These are phyloP conservation scores for Stenopsyche tienmushanensis DNA, from an alignment of 1,140 invertebrate genomes.

Conservation along the genomic window DNA sequence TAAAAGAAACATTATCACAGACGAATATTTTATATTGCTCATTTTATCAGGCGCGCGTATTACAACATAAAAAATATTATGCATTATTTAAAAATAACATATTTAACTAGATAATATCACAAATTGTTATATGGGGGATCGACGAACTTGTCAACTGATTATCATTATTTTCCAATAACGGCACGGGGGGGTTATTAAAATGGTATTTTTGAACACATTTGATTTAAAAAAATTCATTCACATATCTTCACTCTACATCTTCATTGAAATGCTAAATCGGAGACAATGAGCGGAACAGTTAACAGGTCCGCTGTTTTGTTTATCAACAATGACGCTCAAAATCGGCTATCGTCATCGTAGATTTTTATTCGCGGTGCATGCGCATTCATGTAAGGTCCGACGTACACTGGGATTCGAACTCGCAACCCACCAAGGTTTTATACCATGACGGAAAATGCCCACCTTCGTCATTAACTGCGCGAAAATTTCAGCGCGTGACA, in stretches of 20 bases:
- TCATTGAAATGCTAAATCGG: background rate
- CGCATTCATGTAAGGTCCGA: background rate
- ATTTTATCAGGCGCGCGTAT: no score
- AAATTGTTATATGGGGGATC: no score
- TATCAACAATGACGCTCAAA: no score
- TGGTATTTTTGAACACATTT: background rate
- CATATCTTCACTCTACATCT: background rate
- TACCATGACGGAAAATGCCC: background rate
- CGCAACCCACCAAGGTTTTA: background rate
- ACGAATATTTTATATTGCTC: conserved; percentile 9
- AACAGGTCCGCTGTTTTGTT: background rate
- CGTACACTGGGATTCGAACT: background rate
- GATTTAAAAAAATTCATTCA: background rate
- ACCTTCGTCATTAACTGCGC: background rate
- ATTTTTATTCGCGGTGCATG: background rate
- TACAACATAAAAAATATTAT: no score
- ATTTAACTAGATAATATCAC: background rate
- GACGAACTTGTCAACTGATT: no score
- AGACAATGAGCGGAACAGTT: background rate
- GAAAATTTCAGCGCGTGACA: no score
- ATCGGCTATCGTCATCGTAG: no score
- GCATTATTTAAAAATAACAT: background rate
- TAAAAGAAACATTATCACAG: conserved; percentile 19
- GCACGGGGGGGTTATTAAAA: no score
- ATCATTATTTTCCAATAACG: background rate